Conservation (phyloP, 2,888 invertebrate species). For the Drosophila peninsularis region DNA sequence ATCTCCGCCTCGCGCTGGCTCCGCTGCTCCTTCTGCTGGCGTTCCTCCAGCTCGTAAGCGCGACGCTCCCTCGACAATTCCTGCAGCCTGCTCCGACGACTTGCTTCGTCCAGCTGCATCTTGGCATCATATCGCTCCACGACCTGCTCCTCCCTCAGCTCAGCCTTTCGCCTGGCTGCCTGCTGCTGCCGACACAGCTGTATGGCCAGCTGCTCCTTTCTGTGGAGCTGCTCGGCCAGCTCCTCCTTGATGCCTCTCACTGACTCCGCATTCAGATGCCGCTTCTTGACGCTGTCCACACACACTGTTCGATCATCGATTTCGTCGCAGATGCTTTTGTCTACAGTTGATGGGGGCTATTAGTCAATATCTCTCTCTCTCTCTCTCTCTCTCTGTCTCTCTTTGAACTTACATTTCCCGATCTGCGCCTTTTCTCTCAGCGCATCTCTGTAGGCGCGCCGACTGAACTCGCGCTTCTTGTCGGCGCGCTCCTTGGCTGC, state of each 20-base stretch:
- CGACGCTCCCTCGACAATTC: slow-evolving; percentile 50
- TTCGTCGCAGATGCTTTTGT: slow-evolving; percentile 35
- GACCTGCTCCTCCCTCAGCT: background rate
- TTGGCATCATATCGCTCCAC: slow-evolving; percentile 30
- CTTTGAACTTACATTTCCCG: slow-evolving; percentile 42
- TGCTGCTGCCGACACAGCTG: slow-evolving; percentile 26
- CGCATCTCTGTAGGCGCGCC: slow-evolving; percentile 39
- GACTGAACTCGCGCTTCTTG: slow-evolving; percentile 32
- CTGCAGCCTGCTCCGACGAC: slow-evolving; percentile 40
- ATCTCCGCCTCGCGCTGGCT: slow-evolving; percentile 21
- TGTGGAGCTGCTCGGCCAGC: background rate
- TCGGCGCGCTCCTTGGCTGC: slow-evolving; percentile 26
- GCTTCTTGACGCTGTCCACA: slow-evolving; percentile 39
- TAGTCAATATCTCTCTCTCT: too few relatives aligned
- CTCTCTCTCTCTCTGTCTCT: too few relatives aligned
- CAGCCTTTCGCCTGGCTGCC: slow-evolving; percentile 5
- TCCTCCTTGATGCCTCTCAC: background rate
- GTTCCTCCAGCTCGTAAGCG: slow-evolving; percentile 46
- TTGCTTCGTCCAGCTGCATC: slow-evolving; percentile 40
- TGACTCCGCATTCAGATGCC: slow-evolving; percentile 28
- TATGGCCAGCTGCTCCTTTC: slow-evolving; percentile 14
- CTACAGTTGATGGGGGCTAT: slow-evolving; percentile 14
- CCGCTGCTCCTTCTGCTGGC: slow-evolving; percentile 19
- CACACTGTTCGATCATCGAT: slow-evolving; percentile 59
- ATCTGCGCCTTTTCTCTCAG: slow-evolving; percentile 43